Conservation (phyloP, 2,888 invertebrate genomes). For the Labia minor region DNA sequence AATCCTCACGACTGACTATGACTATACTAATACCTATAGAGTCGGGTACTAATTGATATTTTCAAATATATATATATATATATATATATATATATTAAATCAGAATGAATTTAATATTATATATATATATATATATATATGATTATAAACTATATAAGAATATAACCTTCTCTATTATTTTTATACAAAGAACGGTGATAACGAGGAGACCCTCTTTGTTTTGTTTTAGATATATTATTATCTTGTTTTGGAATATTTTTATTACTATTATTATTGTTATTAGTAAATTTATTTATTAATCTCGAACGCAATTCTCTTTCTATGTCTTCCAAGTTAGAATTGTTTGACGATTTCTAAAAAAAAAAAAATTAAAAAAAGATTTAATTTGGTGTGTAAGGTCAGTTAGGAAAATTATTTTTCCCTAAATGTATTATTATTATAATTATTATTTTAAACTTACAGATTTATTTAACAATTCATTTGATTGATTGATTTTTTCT, state of each 20-base stretch:
- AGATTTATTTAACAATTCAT: constrained; percentile 28
- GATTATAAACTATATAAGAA: no score
- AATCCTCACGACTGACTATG: no score
- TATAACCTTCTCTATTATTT: no score
- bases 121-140: no score
- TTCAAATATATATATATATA: no score
- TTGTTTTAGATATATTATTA: background rate
- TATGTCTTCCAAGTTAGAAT: constrained; percentile 23
- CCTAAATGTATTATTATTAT: background rate
- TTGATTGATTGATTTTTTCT: constrained; percentile 30
- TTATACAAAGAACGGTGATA: no score
- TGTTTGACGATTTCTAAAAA: background rate
- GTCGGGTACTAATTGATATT: no score
- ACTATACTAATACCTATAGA: no score
- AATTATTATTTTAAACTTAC: constrained; percentile 15
- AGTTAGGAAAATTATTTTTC: background rate
- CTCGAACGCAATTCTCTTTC: constrained; percentile 29
- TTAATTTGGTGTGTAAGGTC: background rate
- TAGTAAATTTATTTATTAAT: constrained; percentile 37
- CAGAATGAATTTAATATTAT: no score
- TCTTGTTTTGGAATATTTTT: constrained; percentile 41
- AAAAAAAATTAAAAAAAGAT: background rate
- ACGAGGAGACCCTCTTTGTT: background rate
- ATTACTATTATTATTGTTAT: constrained; percentile 39
- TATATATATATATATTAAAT: no score